phyloP scores from a whole-genome alignment of 1,140 invertebrate species.

The Temnothorax curvispinosus region DNA sequence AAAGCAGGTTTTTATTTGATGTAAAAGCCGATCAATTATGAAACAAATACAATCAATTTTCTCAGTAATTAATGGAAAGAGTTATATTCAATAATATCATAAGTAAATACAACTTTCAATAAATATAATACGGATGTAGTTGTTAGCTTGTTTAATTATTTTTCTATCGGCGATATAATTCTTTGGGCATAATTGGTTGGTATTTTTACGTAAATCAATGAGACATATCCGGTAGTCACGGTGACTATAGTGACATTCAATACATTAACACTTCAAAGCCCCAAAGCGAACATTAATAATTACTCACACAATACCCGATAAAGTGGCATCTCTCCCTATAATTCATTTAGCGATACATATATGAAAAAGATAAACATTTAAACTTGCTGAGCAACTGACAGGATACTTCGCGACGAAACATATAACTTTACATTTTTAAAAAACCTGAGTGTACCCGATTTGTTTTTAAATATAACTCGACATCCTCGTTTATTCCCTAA shows the following conservation, averaged over 20 bases:
- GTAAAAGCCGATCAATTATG: not conserved
- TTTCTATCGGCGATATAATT: not conserved
- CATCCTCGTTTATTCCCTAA: not conserved
- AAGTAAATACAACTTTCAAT: not conserved
- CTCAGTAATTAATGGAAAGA: not conserved
- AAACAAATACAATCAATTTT: not conserved
- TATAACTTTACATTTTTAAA: not conserved
- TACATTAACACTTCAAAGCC: not conserved
- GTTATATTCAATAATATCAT: not conserved
- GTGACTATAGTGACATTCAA: slow-evolving; percentile 20
- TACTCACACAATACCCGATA: not conserved
- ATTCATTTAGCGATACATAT: slow-evolving; percentile 3
- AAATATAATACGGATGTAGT: not conserved
- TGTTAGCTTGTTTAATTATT: not conserved
- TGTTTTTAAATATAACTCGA: slow-evolving; percentile 42
- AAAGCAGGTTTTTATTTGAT: not conserved
- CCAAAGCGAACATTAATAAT: slow-evolving; percentile 43
- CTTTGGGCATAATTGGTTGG: not conserved
- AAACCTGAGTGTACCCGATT: not conserved
- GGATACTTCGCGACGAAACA: not conserved
- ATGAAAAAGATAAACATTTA: not conserved
- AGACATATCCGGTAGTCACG: slow-evolving; percentile 5
- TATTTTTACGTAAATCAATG: slow-evolving; percentile 37
- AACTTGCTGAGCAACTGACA: not conserved
- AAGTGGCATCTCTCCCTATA: not conserved